Conservation (phyloP, 2,797 vertebrate genomes). For the Allobates femoralis region DNA sequence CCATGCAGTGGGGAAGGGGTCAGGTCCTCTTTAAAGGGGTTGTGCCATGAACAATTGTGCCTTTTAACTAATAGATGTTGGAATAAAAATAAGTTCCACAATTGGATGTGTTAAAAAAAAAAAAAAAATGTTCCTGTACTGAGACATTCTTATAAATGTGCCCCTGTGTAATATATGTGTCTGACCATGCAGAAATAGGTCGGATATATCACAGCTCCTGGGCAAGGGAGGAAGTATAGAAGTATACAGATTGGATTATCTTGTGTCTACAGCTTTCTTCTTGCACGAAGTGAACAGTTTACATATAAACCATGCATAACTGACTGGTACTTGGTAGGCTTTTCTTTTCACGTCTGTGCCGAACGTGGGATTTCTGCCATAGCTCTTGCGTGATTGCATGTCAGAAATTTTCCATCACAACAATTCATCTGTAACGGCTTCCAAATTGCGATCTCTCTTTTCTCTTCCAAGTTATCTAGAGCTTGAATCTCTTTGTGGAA, state of each 20-base stretch:
- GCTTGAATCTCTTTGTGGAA: background rate
- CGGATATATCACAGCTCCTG: too few species aligned
- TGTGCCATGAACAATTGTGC: too few species aligned
- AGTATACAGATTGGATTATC: background rate
- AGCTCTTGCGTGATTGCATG: background rate
- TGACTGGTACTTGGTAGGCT: background rate
- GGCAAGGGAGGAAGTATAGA: too few species aligned
- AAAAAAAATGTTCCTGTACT: too few species aligned
- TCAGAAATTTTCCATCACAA: slow-evolving; percentile 18
- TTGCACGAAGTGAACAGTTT: background rate
- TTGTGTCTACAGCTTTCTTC: background rate
- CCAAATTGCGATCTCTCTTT: background rate
- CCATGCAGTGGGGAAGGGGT: too few species aligned
- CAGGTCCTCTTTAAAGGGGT: too few species aligned
- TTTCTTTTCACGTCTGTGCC: background rate
- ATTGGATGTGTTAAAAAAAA: too few species aligned
- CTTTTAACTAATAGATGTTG: too few species aligned
- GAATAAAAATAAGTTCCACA: too few species aligned
- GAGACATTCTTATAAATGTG: too few species aligned
- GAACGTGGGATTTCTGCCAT: slow-evolving; percentile 5
- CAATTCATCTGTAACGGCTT: background rate
- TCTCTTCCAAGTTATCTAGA: background rate
- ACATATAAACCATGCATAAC: background rate
- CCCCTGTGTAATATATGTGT: too few species aligned
- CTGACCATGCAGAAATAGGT: too few species aligned